Evolutionary conservation across 2,797 vertebrate genomes (phyloP).

Genomic region (Hephaestus fuliginosus): DNA sequence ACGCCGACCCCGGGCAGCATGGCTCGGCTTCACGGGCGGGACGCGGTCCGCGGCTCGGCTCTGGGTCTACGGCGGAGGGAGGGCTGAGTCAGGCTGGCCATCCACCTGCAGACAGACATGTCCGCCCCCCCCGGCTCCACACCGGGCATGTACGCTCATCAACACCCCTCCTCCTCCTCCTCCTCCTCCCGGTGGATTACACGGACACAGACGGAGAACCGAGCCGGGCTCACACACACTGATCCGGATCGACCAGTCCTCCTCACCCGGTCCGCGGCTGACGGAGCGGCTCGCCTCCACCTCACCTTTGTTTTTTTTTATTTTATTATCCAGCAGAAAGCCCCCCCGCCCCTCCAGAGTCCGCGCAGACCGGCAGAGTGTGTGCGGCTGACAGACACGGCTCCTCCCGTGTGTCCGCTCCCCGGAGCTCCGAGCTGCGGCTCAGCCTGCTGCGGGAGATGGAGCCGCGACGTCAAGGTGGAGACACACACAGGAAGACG

Average conservation of each 20-base stretch:
- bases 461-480: conserved; percentile 41
- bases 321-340: too few relatives aligned
- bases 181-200: background rate
- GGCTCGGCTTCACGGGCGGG: conserved; percentile 66
- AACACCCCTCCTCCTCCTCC: too few relatives aligned
- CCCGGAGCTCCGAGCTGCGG: conserved; percentile 45
- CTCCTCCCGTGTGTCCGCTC: background rate
- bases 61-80: conserved; percentile 35
- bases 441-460: background rate
- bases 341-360: too few relatives aligned
- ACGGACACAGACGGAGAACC: background rate
- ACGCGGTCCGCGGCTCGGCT: conserved; percentile 7
- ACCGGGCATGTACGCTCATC: background rate
- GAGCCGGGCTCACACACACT: conserved; percentile 10
- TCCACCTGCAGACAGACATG: conserved; percentile 82
- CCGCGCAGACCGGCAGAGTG: too few relatives aligned
- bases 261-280: conserved; percentile 44
- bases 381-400: too few relatives aligned
- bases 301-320: too few relatives aligned
- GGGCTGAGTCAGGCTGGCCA: conserved; percentile 79
- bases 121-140: conserved; percentile 40
- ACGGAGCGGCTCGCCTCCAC: conserved; percentile 4
- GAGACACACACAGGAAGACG: background rate
- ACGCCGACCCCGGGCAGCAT: conserved; percentile 99
- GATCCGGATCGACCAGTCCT: conserved; percentile 11